Conservation (phyloP, 1,140 invertebrate species). For the Pogonus chalceus region DNA sequence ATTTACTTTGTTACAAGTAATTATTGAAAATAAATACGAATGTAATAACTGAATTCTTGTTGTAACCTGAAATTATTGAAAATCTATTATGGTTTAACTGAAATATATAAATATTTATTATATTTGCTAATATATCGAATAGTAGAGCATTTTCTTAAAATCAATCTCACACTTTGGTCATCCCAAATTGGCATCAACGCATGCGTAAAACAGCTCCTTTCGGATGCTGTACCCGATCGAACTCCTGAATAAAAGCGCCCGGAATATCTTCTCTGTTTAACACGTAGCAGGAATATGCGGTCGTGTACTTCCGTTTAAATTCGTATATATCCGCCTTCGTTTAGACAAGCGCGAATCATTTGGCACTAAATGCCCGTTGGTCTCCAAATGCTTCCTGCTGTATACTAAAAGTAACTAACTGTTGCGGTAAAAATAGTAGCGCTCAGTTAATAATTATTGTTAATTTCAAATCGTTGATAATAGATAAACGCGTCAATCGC, state of each 20-base stretch:
- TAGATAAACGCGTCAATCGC: not conserved
- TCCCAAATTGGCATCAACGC: too few relatives aligned
- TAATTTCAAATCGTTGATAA: not conserved
- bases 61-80: not conserved
- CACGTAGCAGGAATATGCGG: not conserved
- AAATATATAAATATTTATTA: not conserved
- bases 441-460: too few relatives aligned
- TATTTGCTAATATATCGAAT: not conserved
- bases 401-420: not conserved
- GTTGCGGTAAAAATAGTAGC: not conserved
- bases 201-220: not conserved
- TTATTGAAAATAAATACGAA: not conserved
- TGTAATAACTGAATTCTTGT: not conserved
- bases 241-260: not conserved
- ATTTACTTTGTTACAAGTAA: too few relatives aligned
- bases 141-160: not conserved
- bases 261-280: not conserved
- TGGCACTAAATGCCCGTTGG: not conserved
- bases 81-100: not conserved
- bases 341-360: slow-evolving; percentile 3
- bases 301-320: not conserved
- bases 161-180: too few relatives aligned
- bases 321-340: not conserved
- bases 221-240: not conserved
- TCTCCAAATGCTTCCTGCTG: not conserved